A percentile compares a stretch with the other conserved stretches of the same genome.
Evolutionary conservation across 2,888 invertebrate genomes (phyloP).

Genomic region (Latrodectus hesperus): DNA sequence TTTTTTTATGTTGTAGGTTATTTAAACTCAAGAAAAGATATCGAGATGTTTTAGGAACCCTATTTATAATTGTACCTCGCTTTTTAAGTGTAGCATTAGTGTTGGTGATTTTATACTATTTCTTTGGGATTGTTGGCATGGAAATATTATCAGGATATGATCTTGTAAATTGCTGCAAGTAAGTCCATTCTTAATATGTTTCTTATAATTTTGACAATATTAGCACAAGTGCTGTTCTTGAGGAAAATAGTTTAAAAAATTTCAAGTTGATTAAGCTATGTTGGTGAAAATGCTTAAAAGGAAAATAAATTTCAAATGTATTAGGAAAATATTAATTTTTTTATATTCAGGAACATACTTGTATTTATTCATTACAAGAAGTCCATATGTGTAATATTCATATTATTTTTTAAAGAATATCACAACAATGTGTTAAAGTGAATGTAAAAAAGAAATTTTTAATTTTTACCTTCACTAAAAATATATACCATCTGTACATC

Average conservation of each 20-base stretch:
- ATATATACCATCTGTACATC: too few relatives aligned
- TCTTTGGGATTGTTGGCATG: slow-evolving; percentile 93
- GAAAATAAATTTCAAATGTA: background rate
- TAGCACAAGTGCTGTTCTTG: too few relatives aligned
- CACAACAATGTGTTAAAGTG: too few relatives aligned
- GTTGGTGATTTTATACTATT: slow-evolving; percentile 85
- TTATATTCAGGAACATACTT: background rate
- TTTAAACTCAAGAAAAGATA: slow-evolving; percentile 78
- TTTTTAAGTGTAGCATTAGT: slow-evolving; percentile 89
- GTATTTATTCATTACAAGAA: background rate
- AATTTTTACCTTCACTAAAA: too few relatives aligned
- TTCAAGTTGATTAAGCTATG: too few relatives aligned
- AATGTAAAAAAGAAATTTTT: too few relatives aligned
- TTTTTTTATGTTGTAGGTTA: slow-evolving; percentile 36
- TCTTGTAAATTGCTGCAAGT: slow-evolving; percentile 88
- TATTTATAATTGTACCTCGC: slow-evolving; percentile 86
- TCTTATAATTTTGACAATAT: too few relatives aligned
- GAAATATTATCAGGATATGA: slow-evolving; percentile 86
- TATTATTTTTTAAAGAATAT: too few relatives aligned
- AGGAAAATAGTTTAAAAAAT: too few relatives aligned
- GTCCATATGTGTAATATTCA: background rate
- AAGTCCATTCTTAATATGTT: slow-evolving; percentile 74
- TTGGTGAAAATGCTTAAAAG: too few relatives aligned
- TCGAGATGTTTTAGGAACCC: slow-evolving; percentile 87
- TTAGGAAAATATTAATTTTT: background rate